Conservation (phyloP, 35 echinoderm and acorn worm species). For the Eucidaris tribuloides region DNA sequence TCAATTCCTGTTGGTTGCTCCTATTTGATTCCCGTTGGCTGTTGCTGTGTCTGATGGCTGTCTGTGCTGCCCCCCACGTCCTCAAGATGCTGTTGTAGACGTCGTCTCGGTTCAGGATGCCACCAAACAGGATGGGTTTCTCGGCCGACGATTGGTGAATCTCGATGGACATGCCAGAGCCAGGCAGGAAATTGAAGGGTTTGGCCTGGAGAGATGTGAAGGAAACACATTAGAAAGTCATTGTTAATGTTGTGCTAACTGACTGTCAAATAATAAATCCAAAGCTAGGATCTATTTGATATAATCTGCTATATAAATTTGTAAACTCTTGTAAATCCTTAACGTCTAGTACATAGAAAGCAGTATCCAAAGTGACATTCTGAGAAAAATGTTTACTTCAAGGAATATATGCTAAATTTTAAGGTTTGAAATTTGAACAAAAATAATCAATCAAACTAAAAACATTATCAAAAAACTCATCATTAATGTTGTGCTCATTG, state of each 20-base stretch:
- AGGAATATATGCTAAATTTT: too few relatives aligned
- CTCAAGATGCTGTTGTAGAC: conserved; percentile 39
- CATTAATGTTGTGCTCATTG: neutral
- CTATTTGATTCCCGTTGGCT: too few relatives aligned
- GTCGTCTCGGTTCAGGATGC: conserved; percentile 58
- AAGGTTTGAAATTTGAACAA: too few relatives aligned
- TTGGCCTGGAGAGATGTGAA: conserved; percentile 58
- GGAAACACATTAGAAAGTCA: neutral
- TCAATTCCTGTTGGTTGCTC: too few relatives aligned
- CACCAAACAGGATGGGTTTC: conserved; percentile 78
- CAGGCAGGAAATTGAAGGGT: conserved; percentile 78
- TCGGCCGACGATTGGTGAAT: conserved; percentile 40
- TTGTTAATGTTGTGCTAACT: neutral
- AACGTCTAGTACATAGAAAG: neutral
- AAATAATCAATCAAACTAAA: too few relatives aligned
- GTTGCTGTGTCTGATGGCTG: neutral
- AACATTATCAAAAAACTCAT: neutral
- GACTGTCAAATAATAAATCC: neutral
- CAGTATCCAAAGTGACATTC: neutral
- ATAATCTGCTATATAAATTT: neutral
- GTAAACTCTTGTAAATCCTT: neutral
- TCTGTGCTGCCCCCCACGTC: neutral
- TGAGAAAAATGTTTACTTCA: too few relatives aligned
- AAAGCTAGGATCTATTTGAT: neutral
- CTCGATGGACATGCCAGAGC: conserved; percentile 87